These are phyloP conservation scores for Amphiprion percula DNA, from an alignment of 2,113 vertebrate species.

Conservation along the genomic window DNA sequence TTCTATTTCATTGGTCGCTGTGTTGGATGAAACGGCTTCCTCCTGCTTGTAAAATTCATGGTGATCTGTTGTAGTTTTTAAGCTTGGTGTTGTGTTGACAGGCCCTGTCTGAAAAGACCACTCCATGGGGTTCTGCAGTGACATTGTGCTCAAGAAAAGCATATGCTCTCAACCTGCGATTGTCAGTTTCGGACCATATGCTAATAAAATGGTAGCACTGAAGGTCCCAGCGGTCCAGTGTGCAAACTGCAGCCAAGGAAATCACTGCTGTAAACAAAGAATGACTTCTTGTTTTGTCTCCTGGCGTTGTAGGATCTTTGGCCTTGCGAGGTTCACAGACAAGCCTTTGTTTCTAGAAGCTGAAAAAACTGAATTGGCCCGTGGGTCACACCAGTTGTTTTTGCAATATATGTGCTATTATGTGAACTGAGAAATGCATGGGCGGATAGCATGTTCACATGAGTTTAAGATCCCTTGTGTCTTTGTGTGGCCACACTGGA, in stretches of 20 bases:
- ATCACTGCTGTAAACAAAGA: conserved; percentile 77
- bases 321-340: conserved; percentile 70
- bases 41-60: conserved; percentile 52
- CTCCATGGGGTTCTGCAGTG: conserved; percentile 32
- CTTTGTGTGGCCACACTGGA: conserved; percentile 65
- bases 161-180: conserved; percentile 40
- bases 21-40: conserved; percentile 50
- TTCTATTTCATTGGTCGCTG: conserved; percentile 54
- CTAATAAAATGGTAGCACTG: conserved; percentile 71
- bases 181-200: conserved; percentile 34
- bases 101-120: conserved; percentile 25
- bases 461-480: conserved; percentile 66
- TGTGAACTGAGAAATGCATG: conserved; percentile 77
- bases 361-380: conserved; percentile 57
- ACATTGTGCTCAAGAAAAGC: conserved; percentile 39
- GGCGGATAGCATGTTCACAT: conserved; percentile 68
- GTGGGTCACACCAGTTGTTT: conserved; percentile 69
- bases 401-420: conserved; percentile 74
- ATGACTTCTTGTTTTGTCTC: conserved; percentile 72
- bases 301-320: conserved; percentile 57
- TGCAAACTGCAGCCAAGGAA: conserved; percentile 70
- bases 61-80: conserved; percentile 47
- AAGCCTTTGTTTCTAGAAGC: conserved; percentile 69
- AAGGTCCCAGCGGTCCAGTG: conserved; percentile 55
- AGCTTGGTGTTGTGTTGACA: conserved; percentile 54